Evolutionary conservation across 2,888 invertebrate genomes (phyloP), one percentile per base, ranked within the genome.

Genomic region (Homarus gammarus): DNA sequence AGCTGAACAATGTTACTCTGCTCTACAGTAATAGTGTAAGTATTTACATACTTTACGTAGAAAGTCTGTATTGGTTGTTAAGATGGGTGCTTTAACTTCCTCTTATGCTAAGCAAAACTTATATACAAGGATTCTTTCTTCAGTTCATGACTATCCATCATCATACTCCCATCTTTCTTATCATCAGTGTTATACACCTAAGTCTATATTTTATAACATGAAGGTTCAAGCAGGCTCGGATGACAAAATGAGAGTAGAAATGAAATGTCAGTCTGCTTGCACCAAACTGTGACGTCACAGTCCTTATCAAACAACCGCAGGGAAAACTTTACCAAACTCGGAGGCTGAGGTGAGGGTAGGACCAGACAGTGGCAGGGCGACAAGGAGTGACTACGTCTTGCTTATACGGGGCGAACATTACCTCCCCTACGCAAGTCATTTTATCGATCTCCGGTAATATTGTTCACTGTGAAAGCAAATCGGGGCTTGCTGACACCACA

Each of bases 41-140:
- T 79, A 79, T 79, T 61, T 79, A 79, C 79, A 79, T 51, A 78
- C 56, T 56, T 56, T n/a, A 5, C 27, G 61, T 18, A 64, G 61
- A 27, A 64, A 64, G 27, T n/a, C n/a, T 64, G 27, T 64, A 27
- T 10, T 64, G 64, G 31, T 64, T 61, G 61, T 79, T 79, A 79
- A 61, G n/a, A 79, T 40, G 38, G 10, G 79, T 36, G 61, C 79
- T 79, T 22, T 38, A 79, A n/a, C 38, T 38, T 61, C n/a, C 38
- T 22, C 61, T 61, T 79, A 61, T 36, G 22, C 22, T 79, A 79
- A 49, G 61, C 33, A 49, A 79, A 79, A 79, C 33, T n/a, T 79
- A 61, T 79, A 33, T 78, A 78, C 51, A 51, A 31, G 12, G 61
- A 61, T 18, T 61, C 27, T 2, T 78, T 36, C 31, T 56, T 36